A percentile compares a stretch with the other conserved stretches of the same genome.
Evolutionary conservation across 1,140 invertebrate genomes (phyloP).

Genomic region (Ceratitis capitata): DNA sequence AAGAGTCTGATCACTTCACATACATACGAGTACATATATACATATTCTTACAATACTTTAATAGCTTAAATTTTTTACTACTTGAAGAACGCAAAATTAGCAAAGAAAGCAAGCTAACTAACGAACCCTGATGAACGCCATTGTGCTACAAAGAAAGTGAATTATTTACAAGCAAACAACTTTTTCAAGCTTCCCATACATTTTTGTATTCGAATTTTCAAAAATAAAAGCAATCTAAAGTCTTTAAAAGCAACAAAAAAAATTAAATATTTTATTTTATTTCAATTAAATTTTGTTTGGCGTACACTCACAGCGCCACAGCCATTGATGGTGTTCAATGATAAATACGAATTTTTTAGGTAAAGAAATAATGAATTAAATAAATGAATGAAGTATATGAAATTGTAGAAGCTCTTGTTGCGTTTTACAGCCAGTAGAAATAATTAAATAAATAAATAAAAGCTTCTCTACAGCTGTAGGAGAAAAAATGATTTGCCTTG

Average conservation of each 20-base stretch:
- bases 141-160: not conserved
- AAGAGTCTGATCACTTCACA: too few species aligned
- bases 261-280: not conserved
- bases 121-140: not conserved
- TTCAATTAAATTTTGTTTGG: not conserved
- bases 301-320: not conserved
- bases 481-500: too few species aligned
- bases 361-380: not conserved
- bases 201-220: not conserved
- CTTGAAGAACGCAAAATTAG: not conserved
- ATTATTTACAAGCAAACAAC: not conserved
- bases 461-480: too few species aligned
- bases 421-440: not conserved
- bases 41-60: too few species aligned
- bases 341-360: not conserved
- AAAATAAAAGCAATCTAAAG: too few species aligned
- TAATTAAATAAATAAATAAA: not conserved
- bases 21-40: too few species aligned
- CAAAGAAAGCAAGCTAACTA: not conserved
- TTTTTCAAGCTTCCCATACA: not conserved
- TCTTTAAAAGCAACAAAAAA: not conserved
- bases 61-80: too few species aligned
- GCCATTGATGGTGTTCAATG: not conserved
- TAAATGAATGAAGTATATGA: not conserved
- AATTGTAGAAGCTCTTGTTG: not conserved